Evolutionary conservation across 2,113 vertebrate species (phyloP).

Genomic region (Triplophysa rosa): DNA sequence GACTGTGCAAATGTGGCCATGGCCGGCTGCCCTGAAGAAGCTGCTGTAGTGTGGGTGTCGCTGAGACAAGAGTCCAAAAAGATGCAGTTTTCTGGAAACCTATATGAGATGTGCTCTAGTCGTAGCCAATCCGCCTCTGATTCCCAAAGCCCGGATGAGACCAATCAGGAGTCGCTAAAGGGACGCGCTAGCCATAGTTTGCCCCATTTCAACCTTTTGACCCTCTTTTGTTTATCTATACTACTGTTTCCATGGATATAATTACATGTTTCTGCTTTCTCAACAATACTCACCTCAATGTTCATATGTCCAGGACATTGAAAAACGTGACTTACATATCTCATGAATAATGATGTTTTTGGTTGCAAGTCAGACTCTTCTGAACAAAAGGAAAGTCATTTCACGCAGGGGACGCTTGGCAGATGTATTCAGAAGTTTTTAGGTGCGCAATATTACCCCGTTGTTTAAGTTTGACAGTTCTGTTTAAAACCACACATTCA

Average conservation of each 20-base stretch:
- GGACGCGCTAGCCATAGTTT: slow-evolving; percentile 52
- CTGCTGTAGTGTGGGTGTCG: slow-evolving; percentile 89
- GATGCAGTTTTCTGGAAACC: slow-evolving; percentile 91
- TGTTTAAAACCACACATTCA: neutral
- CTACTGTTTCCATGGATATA: slow-evolving; percentile 67
- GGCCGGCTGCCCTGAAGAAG: slow-evolving; percentile 87
- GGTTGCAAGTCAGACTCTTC: neutral
- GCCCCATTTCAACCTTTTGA: slow-evolving; percentile 47
- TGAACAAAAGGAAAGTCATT: neutral
- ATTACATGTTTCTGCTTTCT: slow-evolving; percentile 25
- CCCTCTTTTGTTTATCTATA: slow-evolving; percentile 53
- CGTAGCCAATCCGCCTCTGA: slow-evolving; percentile 64
- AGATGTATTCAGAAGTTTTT: neutral
- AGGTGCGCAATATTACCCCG: neutral
- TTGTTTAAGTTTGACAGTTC: neutral
- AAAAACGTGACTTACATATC: slow-evolving; percentile 10
- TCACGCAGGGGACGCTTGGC: neutral
- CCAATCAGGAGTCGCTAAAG: slow-evolving; percentile 87
- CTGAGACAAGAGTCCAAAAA: slow-evolving; percentile 91
- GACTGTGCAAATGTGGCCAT: slow-evolving; percentile 84
- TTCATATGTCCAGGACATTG: slow-evolving; percentile 4
- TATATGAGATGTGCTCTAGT: slow-evolving; percentile 87
- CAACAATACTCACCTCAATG: slow-evolving; percentile 12
- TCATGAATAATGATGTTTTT: slow-evolving; percentile 18
- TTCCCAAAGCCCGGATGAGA: slow-evolving; percentile 69